phyloP scores from a whole-genome alignment of 2,113 vertebrate species.

The Psittacula cyanocephala region DNA sequence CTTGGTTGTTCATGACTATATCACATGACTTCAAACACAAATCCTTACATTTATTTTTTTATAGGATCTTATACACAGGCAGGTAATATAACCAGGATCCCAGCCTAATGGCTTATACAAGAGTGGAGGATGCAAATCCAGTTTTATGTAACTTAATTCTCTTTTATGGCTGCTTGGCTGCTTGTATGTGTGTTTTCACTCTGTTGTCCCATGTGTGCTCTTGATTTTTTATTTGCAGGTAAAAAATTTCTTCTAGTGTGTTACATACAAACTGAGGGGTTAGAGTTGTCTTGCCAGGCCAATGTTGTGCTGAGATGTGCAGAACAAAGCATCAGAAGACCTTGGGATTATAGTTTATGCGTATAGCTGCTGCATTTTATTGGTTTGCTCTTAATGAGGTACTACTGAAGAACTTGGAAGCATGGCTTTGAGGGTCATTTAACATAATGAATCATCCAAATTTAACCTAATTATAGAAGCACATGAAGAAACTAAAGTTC shows the following conservation, averaged over 20 bases:
- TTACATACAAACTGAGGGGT: neutral
- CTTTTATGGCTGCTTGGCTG: neutral
- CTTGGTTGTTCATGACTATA: neutral
- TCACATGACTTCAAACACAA: neutral
- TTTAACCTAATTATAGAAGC: conserved; percentile 47
- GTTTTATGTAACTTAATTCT: neutral
- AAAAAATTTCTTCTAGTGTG: neutral
- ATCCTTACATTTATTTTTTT: neutral
- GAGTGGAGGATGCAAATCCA: neutral
- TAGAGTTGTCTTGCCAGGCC: neutral
- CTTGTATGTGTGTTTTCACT: neutral
- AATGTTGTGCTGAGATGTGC: neutral
- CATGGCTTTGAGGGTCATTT: neutral
- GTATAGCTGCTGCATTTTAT: conserved; percentile 10
- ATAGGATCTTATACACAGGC: neutral
- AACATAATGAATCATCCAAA: conserved; percentile 49
- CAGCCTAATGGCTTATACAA: neutral
- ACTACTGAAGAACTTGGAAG: neutral
- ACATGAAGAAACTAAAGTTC: conserved; percentile 16
- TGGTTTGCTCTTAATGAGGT: conserved; percentile 20
- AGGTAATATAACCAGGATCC: neutral
- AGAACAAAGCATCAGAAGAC: neutral
- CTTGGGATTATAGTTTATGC: neutral
- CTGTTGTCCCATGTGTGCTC: neutral
- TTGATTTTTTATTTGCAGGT: neutral